phyloP scores from a whole-genome alignment of 2,888 invertebrate species.

The Diplolepis rosae region DNA sequence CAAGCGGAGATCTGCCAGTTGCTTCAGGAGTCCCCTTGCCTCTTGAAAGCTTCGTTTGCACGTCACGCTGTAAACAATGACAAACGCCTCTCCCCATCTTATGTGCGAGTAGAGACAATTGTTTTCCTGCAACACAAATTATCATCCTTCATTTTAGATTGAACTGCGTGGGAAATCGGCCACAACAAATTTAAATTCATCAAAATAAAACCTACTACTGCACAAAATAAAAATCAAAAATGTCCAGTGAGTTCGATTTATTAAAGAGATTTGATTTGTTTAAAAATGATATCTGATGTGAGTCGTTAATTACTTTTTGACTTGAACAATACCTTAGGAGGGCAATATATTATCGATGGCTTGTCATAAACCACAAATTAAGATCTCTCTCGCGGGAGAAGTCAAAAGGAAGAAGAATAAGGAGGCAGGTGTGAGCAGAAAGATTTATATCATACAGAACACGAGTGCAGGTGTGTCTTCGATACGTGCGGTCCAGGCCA shows the following conservation, averaged over 20 bases:
- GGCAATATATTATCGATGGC: constrained; percentile 7
- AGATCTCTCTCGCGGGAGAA: constrained; percentile 20
- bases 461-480: constrained; percentile 6
- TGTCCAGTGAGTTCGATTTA: too few species aligned
- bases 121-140: constrained; percentile 78
- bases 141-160: neutral
- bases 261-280: neutral
- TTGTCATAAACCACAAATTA: constrained; percentile 30
- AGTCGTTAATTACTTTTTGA: constrained; percentile 23
- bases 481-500: constrained; percentile 10
- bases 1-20: constrained; percentile 82
- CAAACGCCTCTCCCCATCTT: constrained; percentile 89
- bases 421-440: constrained; percentile 33
- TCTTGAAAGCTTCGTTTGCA: constrained; percentile 85
- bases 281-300: neutral
- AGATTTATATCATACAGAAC: constrained; percentile 44
- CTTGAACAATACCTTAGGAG: constrained; percentile 8
- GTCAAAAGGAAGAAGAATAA: constrained; percentile 34
- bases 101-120: constrained; percentile 85
- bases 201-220: too few species aligned
- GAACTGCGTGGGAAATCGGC: too few species aligned
- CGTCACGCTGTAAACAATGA: constrained; percentile 87
- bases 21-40: constrained; percentile 82
- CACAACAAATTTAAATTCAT: too few species aligned
- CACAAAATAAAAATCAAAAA: too few species aligned